Percentiles rank a stretch among this genome's conserved stretches.
Evolutionary conservation across 2,797 vertebrate species (phyloP).

Genomic region (Sebastes hubbsi): DNA sequence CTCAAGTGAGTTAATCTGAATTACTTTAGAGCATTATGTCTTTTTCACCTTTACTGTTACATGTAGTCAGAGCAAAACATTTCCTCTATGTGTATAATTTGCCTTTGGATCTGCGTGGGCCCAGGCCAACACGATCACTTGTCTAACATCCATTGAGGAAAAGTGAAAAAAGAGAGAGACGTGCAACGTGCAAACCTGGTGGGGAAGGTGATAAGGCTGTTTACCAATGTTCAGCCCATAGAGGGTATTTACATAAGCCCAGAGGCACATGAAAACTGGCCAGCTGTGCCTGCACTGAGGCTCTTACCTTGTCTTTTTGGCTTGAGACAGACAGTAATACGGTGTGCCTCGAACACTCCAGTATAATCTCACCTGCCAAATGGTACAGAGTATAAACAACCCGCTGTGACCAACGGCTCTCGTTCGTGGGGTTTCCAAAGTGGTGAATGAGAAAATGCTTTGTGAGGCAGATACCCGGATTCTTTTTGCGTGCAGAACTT

Average conservation of each 20-base stretch:
- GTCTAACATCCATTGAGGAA: constrained; percentile 48
- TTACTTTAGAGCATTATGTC: not conserved
- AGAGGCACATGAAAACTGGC: constrained; percentile 64
- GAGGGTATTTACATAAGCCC: constrained; percentile 72
- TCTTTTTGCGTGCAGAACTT: constrained; percentile 9
- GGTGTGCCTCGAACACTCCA: constrained; percentile 39
- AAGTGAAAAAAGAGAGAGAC: constrained; percentile 26
- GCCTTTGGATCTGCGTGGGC: constrained; percentile 5
- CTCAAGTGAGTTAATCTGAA: not conserved
- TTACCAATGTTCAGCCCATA: constrained; percentile 67
- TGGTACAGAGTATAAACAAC: constrained; percentile 47
- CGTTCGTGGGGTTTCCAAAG: constrained; percentile 23
- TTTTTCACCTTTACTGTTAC: not conserved
- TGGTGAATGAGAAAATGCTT: constrained; percentile 16
- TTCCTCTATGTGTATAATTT: constrained; percentile 24
- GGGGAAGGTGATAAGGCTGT: constrained; percentile 74
- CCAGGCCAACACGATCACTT: constrained; percentile 45
- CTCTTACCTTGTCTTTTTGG: constrained; percentile 59
- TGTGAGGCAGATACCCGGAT: not conserved
- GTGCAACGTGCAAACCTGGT: constrained; percentile 56
- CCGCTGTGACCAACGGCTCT: constrained; percentile 53
- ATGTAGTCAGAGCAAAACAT: not conserved
- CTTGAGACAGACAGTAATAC: constrained; percentile 53
- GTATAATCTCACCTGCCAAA: constrained; percentile 68
- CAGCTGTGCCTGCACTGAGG: constrained; percentile 58